Percentiles rank a stretch among this genome's conserved stretches.
Evolutionary conservation across 2,113 vertebrate genomes (phyloP).

Genomic region (Vanacampus margaritifer): DNA sequence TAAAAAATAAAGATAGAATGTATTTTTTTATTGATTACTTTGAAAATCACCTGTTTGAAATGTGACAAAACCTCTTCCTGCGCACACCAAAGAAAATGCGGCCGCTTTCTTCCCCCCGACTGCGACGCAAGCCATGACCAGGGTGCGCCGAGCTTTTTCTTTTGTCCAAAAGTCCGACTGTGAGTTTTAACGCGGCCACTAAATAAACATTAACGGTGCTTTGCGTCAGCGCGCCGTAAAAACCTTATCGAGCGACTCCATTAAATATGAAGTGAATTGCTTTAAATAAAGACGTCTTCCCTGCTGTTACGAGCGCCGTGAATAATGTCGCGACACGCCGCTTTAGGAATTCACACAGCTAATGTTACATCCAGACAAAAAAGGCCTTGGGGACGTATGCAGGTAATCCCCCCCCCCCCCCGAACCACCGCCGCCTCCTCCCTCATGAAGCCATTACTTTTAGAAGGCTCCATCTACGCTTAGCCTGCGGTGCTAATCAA

Average conservation of each 20-base stretch:
- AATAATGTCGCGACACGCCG: slow-evolving; percentile 2
- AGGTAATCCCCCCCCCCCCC: no score
- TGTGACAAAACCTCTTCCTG: no score
- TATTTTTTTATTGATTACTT: no score
- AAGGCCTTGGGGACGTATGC: slow-evolving; percentile 9
- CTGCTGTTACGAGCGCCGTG: slow-evolving; percentile 1
- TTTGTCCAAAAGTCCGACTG: not conserved
- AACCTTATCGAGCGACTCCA: not conserved
- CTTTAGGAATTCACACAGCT: slow-evolving; percentile 33
- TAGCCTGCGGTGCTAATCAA: slow-evolving; percentile 47
- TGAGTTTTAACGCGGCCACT: not conserved
- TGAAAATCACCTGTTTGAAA: no score
- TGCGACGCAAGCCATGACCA: no score
- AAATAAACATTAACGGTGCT: not conserved
- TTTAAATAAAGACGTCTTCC: slow-evolving; percentile 1
- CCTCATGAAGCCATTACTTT: slow-evolving; percentile 44
- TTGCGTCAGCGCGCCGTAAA: not conserved
- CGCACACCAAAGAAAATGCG: no score
- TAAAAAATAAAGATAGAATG: no score
- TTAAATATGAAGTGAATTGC: not conserved
- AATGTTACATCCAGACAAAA: slow-evolving; percentile 33
- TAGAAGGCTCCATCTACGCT: slow-evolving; percentile 18
- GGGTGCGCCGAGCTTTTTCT: no score
- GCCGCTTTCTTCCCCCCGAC: no score
- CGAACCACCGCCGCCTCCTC: slow-evolving; percentile 2